These are phyloP conservation scores for Muraenolepis orangiensis DNA, from an alignment of 2,797 vertebrate species.

Conservation along the genomic window DNA sequence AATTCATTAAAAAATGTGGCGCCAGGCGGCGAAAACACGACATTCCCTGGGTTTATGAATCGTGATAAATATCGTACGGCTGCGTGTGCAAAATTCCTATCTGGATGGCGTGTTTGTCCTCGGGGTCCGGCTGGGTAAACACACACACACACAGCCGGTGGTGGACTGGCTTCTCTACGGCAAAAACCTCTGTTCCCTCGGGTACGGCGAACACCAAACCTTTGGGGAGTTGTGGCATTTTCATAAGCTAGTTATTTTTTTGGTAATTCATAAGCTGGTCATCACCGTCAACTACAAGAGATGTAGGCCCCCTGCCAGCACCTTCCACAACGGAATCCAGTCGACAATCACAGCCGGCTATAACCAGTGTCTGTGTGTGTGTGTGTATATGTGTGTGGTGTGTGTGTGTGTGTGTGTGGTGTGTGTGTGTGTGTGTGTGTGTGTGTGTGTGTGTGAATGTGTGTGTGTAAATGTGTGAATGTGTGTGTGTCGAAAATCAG, in stretches of 20 bases:
- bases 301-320: conserved; percentile 58
- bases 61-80: conserved; percentile 55
- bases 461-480: conserved; percentile 32
- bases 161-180: conserved; percentile 32
- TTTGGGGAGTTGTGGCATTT: conserved; percentile 49
- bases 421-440: conserved; percentile 16
- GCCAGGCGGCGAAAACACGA: conserved; percentile 51
- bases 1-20: conserved; percentile 44
- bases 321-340: conserved; percentile 76
- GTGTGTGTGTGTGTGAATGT: conserved; percentile 16
- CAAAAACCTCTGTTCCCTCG: conserved; percentile 57
- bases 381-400: conserved; percentile 1
- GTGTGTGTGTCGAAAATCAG: conserved; percentile 45
- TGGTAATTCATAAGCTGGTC: conserved; percentile 51
- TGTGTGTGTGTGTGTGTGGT: conserved; percentile 7
- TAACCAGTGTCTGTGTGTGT: conserved; percentile 43
- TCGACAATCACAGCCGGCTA: conserved; percentile 68
- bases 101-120: conserved; percentile 43
- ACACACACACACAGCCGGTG: too few relatives aligned
- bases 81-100: conserved; percentile 50
- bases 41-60: conserved; percentile 62
- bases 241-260: conserved; percentile 53
- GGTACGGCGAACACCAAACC: too few relatives aligned
- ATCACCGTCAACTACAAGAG: conserved; percentile 63
- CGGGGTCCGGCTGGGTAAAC: conserved; percentile 54